phyloP scores from a whole-genome alignment of 2,888 invertebrate genomes.

The Dryococelus australis region DNA sequence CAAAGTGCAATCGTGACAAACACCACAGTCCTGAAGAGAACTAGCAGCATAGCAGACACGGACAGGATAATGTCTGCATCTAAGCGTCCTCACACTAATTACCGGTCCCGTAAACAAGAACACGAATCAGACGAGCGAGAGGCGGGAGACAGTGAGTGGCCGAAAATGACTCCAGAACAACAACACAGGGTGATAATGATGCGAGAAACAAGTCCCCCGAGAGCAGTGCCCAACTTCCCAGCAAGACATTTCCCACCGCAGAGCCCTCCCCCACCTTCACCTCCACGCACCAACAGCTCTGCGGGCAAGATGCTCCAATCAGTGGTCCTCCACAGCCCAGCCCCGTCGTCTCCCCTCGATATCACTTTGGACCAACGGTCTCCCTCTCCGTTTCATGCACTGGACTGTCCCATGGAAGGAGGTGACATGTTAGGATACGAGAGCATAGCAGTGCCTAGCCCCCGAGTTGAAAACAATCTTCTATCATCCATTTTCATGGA shows the following conservation, averaged over 20 bases:
- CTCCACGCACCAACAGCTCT: neutral
- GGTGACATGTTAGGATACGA: neutral
- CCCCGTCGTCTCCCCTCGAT: constrained; percentile 31
- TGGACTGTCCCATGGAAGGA: constrained; percentile 17
- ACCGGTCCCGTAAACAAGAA: constrained; percentile 28
- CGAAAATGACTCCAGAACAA: constrained; percentile 34
- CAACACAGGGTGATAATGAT: constrained; percentile 34
- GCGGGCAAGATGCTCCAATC: no score
- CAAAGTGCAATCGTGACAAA: neutral
- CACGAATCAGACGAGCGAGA: neutral
- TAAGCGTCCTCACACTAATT: constrained; percentile 33
- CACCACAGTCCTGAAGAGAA: constrained; percentile 29
- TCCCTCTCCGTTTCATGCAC: constrained; percentile 7
- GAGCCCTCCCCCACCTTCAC: constrained; percentile 20
- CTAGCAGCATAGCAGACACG: constrained; percentile 27
- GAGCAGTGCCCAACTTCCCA: neutral
- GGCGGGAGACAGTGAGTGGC: constrained; percentile 31
- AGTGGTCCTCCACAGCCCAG: constrained; percentile 23
- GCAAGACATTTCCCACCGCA: neutral
- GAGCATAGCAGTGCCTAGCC: constrained; percentile 22
- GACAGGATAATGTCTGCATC: constrained; percentile 18
- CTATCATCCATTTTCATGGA: constrained; percentile 7
- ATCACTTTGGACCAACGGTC: neutral
- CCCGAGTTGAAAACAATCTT: neutral
- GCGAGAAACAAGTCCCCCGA: constrained; percentile 31